Evolutionary conservation across 2,113 vertebrate species (phyloP).

Genomic region (Tragelaphus imberbis): DNA sequence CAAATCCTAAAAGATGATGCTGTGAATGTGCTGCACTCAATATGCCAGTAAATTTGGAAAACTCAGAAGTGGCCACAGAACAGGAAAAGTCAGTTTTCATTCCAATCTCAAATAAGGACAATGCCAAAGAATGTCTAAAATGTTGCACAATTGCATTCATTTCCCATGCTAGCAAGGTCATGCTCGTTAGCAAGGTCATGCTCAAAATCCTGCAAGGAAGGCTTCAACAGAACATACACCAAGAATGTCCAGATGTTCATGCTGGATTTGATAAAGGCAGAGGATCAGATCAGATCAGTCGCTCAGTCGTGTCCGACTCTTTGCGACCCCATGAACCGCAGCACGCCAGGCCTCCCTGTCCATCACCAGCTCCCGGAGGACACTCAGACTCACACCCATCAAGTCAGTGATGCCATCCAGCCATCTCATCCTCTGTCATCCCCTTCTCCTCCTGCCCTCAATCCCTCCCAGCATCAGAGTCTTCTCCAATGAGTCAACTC

Average conservation of each 20-base stretch:
- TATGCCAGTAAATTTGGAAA: background rate
- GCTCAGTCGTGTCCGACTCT: too few relatives aligned
- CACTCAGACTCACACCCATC: too few relatives aligned
- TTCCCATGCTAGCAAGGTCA: background rate
- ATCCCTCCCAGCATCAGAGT: too few relatives aligned
- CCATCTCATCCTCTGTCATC: too few relatives aligned
- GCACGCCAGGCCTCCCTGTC: too few relatives aligned
- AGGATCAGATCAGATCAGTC: too few relatives aligned
- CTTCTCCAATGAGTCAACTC: too few relatives aligned
- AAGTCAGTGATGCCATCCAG: too few relatives aligned
- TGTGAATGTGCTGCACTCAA: background rate
- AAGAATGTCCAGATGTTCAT: background rate
- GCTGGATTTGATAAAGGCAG: background rate
- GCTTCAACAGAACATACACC: background rate
- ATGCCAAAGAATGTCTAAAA: background rate
- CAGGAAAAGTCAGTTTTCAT: background rate
- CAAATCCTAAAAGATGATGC: background rate
- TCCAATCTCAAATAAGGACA: background rate
- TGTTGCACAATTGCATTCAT: background rate
- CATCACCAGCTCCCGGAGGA: too few relatives aligned
- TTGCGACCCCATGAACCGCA: too few relatives aligned
- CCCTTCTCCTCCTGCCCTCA: too few relatives aligned
- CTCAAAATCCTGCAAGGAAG: background rate
- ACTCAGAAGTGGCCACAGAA: background rate
- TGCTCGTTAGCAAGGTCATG: background rate